Evolutionary conservation across 2,113 vertebrate genomes (phyloP).

Genomic region (Apodemus sylvaticus): DNA sequence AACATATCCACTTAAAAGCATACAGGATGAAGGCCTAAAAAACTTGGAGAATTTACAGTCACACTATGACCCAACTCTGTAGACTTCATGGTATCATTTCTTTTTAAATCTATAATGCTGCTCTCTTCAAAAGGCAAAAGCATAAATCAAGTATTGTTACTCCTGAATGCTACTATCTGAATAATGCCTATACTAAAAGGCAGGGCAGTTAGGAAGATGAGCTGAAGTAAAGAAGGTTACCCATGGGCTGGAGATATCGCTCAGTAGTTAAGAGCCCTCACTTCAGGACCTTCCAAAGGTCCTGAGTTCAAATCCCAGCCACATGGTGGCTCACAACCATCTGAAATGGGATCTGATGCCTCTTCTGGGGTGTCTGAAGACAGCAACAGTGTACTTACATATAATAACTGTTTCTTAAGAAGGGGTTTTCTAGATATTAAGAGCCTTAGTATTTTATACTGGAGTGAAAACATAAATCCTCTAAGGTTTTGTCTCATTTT

Average conservation of each 20-base stretch:
- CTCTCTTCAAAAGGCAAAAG: slow-evolving; percentile 7
- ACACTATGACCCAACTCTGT: not conserved
- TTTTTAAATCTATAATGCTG: not conserved
- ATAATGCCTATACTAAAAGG: slow-evolving; percentile 45
- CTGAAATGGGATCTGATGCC: too few species aligned
- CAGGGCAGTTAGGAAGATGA: slow-evolving; percentile 12
- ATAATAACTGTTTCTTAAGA: not conserved
- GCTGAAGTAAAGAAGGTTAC: slow-evolving; percentile 24
- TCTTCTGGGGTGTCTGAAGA: too few species aligned
- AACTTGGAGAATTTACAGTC: not conserved
- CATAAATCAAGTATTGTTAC: not conserved
- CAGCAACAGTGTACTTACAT: too few species aligned
- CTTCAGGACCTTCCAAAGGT: too few species aligned
- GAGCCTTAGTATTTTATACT: slow-evolving; percentile 51
- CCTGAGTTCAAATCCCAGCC: too few species aligned
- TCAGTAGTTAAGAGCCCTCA: too few species aligned
- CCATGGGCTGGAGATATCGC: not conserved
- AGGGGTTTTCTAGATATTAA: slow-evolving; percentile 56
- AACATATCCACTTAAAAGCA: not conserved
- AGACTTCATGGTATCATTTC: not conserved
- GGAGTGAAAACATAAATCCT: slow-evolving; percentile 19
- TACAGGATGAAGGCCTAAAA: not conserved
- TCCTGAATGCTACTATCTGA: not conserved
- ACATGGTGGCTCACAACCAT: too few species aligned
- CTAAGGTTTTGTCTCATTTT: not conserved